Evolutionary conservation across 1,140 invertebrate genomes (phyloP), one percentile per base, ranked within the genome.

Genomic region (Mesaphorura yosii): DNA sequence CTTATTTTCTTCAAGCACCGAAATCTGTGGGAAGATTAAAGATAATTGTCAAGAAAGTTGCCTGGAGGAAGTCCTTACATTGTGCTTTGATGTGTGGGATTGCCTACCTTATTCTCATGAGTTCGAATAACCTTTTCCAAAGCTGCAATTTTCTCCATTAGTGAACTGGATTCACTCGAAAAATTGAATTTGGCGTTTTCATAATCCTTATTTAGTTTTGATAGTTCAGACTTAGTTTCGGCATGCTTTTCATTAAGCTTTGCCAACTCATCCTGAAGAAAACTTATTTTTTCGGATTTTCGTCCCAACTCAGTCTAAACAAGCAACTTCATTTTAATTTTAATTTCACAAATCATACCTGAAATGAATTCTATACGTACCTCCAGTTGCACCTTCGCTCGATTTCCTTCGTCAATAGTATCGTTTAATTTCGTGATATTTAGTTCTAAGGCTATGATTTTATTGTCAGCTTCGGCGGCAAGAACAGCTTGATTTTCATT

Each of bases 21-120:
- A 57, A 31, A 63, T 62, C 60, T 62, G 34, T n/a, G n/a, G n/a
- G n/a, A 1, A 31, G 29, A 46, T 10, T 34, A 42, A 3, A 53
- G 3, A 6, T n/a, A n/a, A n/a, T n/a, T n/a, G n/a, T n/a, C n/a
- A n/a, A n/a, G n/a, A n/a, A n/a, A n/a, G n/a, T n/a, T n/a, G n/a
- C n/a, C n/a, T n/a, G n/a, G n/a, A n/a, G n/a, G n/a, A n/a, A n/a
- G n/a, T n/a, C n/a, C n/a, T n/a, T n/a, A n/a, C n/a, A n/a, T n/a
- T n/a, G n/a, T n/a, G n/a, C n/a, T n/a, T n/a, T n/a, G n/a, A n/a
- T n/a, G n/a, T n/a, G n/a, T n/a, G n/a, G n/a, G n/a, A n/a, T 26
- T 44, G n/a, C 10, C n/a, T 47, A 59, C 57, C 51, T 59, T 63
- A n/a, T 63, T 54, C 41, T 63, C 60, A 23, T 56, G 29, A 14